These are phyloP conservation scores for Platanista minor DNA, from an alignment of 2,113 vertebrate species.

Conservation along the genomic window DNA sequence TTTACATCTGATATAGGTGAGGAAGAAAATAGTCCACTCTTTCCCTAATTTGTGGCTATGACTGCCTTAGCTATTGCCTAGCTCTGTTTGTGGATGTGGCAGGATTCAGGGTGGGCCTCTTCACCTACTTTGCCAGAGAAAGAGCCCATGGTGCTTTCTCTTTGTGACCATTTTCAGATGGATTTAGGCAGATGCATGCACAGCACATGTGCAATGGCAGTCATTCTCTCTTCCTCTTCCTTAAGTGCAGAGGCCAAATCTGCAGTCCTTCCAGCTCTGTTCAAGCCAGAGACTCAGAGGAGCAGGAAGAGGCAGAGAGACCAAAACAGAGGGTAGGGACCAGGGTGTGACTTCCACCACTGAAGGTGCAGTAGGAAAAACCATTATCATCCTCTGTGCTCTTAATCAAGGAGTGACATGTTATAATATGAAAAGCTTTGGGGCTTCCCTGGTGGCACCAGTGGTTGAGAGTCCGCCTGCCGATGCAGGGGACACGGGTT, in stretches of 20 bases:
- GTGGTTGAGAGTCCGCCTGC: too few relatives aligned
- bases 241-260: slow-evolving; percentile 2
- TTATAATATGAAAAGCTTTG: not conserved
- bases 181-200: not conserved
- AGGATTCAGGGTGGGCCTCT: not conserved
- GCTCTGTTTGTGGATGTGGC: not conserved
- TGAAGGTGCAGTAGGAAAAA: not conserved
- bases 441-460: too few relatives aligned
- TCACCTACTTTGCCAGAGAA: not conserved
- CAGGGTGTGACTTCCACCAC: not conserved
- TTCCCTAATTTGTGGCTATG: not conserved
- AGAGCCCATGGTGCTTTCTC: not conserved
- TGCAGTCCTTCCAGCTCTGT: not conserved
- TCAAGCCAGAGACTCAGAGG: not conserved
- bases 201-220: not conserved
- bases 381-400: not conserved
- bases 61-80: not conserved
- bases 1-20: not conserved
- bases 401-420: not conserved
- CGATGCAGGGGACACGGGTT: too few relatives aligned
- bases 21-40: not conserved
- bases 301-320: not conserved
- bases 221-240: not conserved
- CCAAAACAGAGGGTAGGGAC: not conserved
- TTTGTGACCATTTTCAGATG: not conserved